These are phyloP conservation scores for Dinomys branickii DNA, from an alignment of 2,113 vertebrate species.

Conservation along the genomic window DNA sequence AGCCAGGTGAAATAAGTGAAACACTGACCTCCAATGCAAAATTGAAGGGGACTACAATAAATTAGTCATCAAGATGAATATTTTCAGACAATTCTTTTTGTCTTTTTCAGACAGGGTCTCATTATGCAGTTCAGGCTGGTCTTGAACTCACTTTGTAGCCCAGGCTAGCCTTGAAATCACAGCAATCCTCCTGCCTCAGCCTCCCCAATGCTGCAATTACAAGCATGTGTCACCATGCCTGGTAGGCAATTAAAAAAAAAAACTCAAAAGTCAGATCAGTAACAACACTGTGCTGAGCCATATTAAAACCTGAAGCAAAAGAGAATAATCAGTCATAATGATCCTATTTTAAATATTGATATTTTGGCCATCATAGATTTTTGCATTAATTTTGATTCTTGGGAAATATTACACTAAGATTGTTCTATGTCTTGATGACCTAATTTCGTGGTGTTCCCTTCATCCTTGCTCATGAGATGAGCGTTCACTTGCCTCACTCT, in stretches of 20 bases:
- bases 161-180: not conserved
- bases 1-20: not conserved
- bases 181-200: not conserved
- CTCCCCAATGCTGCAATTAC: not conserved
- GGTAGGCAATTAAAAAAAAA: not conserved
- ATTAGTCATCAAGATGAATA: not conserved
- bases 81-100: not conserved
- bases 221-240: not conserved
- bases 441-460: not conserved
- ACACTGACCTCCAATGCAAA: not conserved
- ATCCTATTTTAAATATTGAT: not conserved
- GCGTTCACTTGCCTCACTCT: not conserved
- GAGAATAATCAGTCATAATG: not conserved
- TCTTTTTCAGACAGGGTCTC: not conserved
- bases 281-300: not conserved
- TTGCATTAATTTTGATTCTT: constrained; percentile 19
- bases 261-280: not conserved
- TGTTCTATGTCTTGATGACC: not conserved
- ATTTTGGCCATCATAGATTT: not conserved
- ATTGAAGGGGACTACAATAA: not conserved
- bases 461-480: not conserved
- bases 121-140: not conserved
- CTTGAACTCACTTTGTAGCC: not conserved
- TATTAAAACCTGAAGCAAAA: not conserved
- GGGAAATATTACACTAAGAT: not conserved